Conservation (phyloP, 2,113 vertebrate genomes). For the Callionymus lyra region DNA sequence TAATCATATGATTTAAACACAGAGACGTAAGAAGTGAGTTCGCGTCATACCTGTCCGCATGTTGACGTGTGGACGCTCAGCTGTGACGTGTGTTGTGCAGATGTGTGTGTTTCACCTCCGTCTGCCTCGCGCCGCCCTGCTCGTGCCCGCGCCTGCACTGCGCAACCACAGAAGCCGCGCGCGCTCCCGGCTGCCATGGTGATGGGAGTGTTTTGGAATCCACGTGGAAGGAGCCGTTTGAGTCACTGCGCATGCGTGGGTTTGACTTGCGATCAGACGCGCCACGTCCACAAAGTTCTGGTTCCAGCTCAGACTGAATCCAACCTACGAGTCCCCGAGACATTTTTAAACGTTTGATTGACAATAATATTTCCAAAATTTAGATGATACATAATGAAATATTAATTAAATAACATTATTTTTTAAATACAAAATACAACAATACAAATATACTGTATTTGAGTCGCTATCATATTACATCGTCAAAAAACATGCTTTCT, state of each 20-base stretch:
- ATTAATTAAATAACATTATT: too few relatives aligned
- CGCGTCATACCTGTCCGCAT: slow-evolving; percentile 16
- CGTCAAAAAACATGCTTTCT: too few relatives aligned
- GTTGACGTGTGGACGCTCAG: slow-evolving; percentile 4
- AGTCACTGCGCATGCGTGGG: slow-evolving; percentile 20
- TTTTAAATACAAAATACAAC: too few relatives aligned
- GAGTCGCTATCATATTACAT: too few relatives aligned
- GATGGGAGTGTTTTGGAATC: slow-evolving; percentile 44
- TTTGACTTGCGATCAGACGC: neutral
- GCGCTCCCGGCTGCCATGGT: slow-evolving; percentile 24
- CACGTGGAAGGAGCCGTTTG: slow-evolving; percentile 48
- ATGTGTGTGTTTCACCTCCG: slow-evolving; percentile 27
- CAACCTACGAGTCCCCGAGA: too few relatives aligned
- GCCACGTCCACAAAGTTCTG: slow-evolving; percentile 29
- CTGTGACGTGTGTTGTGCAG: neutral
- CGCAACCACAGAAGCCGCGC: slow-evolving; percentile 29
- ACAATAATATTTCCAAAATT: too few relatives aligned
- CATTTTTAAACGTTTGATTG: too few relatives aligned
- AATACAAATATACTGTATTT: too few relatives aligned
- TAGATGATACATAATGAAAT: too few relatives aligned
- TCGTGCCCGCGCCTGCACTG: slow-evolving; percentile 43
- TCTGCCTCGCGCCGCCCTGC: slow-evolving; percentile 17
- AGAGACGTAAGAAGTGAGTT: too few relatives aligned
- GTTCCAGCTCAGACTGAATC: too few relatives aligned
- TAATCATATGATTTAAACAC: too few relatives aligned